A percentile compares a stretch with the other conserved stretches of the same genome.
Evolutionary conservation across 2,888 invertebrate species (phyloP).

Genomic region (Tipula vernalis): DNA sequence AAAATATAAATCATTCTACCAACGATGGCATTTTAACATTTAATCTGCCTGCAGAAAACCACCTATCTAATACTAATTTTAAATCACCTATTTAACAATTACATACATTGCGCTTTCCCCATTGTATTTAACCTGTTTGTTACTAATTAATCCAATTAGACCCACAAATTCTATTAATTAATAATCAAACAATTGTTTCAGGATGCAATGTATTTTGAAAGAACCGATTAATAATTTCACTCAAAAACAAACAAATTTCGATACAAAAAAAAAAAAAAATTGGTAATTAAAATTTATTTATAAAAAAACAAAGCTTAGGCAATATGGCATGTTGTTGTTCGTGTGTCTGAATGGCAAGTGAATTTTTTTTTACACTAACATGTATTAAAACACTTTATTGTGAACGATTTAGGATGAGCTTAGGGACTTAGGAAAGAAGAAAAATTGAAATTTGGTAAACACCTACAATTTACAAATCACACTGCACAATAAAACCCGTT

Average conservation of each 20-base stretch:
- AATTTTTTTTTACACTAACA: not conserved
- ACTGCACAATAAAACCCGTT: not conserved
- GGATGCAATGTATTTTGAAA: not conserved
- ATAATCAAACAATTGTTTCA: not conserved
- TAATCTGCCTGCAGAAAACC: not conserved
- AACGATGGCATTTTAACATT: not conserved
- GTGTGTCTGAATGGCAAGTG: not conserved
- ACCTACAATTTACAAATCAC: not conserved
- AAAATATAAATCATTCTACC: not conserved
- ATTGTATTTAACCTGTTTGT: not conserved
- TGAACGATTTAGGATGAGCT: not conserved
- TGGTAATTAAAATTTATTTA: not conserved
- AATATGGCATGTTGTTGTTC: not conserved
- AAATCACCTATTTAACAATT: not conserved
- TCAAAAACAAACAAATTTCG: not conserved
- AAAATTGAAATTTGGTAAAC: no score
- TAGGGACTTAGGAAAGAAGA: not conserved
- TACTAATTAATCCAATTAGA: not conserved
- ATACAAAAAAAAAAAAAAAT: not conserved
- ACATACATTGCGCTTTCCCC: not conserved
- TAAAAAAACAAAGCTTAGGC: not conserved
- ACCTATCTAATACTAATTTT: not conserved
- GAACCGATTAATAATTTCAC: not conserved
- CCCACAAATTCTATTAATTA: not conserved
- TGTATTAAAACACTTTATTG: not conserved